Conservation (phyloP, 2,888 invertebrate genomes). For the Andrena bucephala region DNA sequence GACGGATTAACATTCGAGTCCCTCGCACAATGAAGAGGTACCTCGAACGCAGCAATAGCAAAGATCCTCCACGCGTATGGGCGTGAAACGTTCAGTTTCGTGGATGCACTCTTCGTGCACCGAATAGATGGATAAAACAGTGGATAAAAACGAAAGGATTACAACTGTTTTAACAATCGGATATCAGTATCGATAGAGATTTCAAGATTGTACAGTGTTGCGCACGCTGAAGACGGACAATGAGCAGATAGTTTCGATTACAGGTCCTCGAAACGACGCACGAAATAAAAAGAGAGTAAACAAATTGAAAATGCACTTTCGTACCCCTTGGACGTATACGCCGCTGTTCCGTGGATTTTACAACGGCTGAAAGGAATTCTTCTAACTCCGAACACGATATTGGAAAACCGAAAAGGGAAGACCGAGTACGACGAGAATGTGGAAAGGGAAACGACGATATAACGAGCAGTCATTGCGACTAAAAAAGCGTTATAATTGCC, state of each 20-base stretch:
- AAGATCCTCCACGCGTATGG: too few species aligned
- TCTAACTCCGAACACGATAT: constrained; percentile 57
- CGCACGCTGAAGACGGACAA: constrained; percentile 22
- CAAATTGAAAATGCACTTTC: constrained; percentile 35
- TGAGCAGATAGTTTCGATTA: constrained; percentile 51
- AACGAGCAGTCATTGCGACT: constrained; percentile 15
- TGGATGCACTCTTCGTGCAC: not conserved
- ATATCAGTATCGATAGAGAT: not conserved
- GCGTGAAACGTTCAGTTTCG: too few species aligned
- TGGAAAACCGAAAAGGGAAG: constrained; percentile 47
- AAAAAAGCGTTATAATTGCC: constrained; percentile 21
- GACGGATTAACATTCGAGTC: too few species aligned
- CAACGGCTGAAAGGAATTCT: constrained; percentile 57
- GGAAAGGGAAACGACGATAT: constrained; percentile 17
- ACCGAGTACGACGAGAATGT: constrained; percentile 16
- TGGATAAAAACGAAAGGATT: not conserved
- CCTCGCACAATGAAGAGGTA: too few species aligned
- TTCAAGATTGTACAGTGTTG: constrained; percentile 26
- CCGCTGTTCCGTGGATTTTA: constrained; percentile 34
- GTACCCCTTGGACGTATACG: constrained; percentile 27
- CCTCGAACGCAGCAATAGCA: too few species aligned
- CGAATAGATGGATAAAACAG: not conserved
- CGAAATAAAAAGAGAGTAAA: constrained; percentile 40
- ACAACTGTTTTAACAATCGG: not conserved
- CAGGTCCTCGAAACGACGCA: constrained; percentile 19